Evolutionary conservation across 2,888 invertebrate species (phyloP).

Genomic region (Lepidocyrtinus sp.): DNA sequence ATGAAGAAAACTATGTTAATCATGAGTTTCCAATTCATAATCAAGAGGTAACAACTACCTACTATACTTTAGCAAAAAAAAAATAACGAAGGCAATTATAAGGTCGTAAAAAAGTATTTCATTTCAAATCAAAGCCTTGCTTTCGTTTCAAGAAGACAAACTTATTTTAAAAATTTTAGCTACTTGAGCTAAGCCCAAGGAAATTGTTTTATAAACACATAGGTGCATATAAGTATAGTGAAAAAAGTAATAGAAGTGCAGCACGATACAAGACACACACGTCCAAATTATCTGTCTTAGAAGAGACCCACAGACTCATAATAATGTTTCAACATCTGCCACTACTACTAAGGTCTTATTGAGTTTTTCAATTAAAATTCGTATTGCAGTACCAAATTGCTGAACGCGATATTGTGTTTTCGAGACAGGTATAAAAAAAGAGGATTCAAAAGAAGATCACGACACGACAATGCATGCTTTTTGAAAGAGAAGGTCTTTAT

Average conservation of each 20-base stretch:
- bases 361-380: conserved; percentile 9
- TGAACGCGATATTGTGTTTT: not conserved
- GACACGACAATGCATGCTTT: not conserved
- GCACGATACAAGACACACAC: not conserved
- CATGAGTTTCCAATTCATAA: too few species aligned
- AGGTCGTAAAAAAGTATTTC: not conserved
- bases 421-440: not conserved
- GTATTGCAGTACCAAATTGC: not conserved
- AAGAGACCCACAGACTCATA: not conserved
- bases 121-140: not conserved
- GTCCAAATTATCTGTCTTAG: not conserved
- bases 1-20: not conserved
- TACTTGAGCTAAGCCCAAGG: too few species aligned
- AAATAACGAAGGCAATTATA: not conserved
- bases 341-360: not conserved
- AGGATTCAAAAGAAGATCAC: not conserved
- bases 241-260: not conserved
- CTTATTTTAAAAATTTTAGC: not conserved
- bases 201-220: too few species aligned
- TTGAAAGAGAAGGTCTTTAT: not conserved
- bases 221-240: not conserved
- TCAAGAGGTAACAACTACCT: too few species aligned
- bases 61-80: not conserved
- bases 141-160: not conserved
- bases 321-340: conserved; percentile 8